A percentile compares a stretch with the other conserved stretches of the same genome.
These are phyloP conservation scores for Semaprochilodus insignis DNA, from an alignment of 2,797 vertebrate species.

Conservation along the genomic window DNA sequence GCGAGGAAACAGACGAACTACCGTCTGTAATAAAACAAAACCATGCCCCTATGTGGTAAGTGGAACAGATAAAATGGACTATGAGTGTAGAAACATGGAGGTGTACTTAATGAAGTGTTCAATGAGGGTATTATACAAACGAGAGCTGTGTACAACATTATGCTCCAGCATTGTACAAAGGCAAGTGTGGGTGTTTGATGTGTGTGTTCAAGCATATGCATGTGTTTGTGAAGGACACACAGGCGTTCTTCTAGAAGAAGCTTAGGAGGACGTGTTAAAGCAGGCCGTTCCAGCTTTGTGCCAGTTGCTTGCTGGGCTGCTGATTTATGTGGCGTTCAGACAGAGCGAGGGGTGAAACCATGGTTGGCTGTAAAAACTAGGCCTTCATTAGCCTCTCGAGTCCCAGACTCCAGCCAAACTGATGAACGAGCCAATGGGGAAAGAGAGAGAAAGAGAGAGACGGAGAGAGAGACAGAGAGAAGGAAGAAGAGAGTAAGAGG, in stretches of 20 bases:
- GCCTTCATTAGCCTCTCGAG: slow-evolving; percentile 41
- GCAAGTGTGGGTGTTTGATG: background rate
- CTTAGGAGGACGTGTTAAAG: slow-evolving; percentile 59
- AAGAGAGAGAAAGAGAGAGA: background rate
- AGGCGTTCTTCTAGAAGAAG: slow-evolving; percentile 50
- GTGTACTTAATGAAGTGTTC: too few relatives aligned
- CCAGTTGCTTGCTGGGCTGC: slow-evolving; percentile 64
- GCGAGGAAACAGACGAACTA: too few relatives aligned
- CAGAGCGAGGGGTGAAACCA: slow-evolving; percentile 59
- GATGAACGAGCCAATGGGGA: slow-evolving; percentile 34
- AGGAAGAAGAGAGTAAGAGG: slow-evolving; percentile 2
- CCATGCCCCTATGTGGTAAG: too few relatives aligned
- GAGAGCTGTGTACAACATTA: background rate
- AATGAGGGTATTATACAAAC: background rate
- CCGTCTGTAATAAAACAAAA: too few relatives aligned
- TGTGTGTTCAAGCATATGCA: background rate
- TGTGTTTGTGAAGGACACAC: slow-evolving; percentile 65
- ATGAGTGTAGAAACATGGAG: too few relatives aligned
- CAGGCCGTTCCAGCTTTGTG: slow-evolving; percentile 65
- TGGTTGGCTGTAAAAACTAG: slow-evolving; percentile 64
- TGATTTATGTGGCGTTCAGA: slow-evolving; percentile 69
- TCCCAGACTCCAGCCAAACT: slow-evolving; percentile 30
- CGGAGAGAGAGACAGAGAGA: background rate
- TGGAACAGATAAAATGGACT: too few relatives aligned
- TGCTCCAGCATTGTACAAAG: background rate